Conservation (phyloP, 2,113 vertebrate species). For the Apteryx owenii region DNA sequence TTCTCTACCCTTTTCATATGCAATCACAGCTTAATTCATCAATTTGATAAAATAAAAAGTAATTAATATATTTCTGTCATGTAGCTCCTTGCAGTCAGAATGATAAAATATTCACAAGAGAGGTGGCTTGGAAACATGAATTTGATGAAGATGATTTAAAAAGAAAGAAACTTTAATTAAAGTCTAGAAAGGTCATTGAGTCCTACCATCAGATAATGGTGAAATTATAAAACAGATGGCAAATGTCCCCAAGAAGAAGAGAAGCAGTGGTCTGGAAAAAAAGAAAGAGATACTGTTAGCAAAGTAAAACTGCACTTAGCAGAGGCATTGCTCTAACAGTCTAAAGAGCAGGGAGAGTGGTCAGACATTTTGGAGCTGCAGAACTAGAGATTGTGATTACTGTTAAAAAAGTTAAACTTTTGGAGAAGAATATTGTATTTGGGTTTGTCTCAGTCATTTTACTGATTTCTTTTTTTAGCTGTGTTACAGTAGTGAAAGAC, state of each 20-base stretch:
- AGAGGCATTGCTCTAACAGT: neutral
- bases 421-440: neutral
- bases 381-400: neutral
- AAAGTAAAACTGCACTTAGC: slow-evolving; percentile 17
- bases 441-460: neutral
- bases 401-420: neutral
- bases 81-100: slow-evolving; percentile 55
- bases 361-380: neutral
- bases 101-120: slow-evolving; percentile 69
- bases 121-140: slow-evolving; percentile 65
- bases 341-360: neutral
- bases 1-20: slow-evolving; percentile 52
- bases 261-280: slow-evolving; percentile 53
- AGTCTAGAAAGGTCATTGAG: slow-evolving; percentile 75
- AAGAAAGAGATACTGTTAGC: slow-evolving; percentile 15
- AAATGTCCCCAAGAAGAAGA: slow-evolving; percentile 66
- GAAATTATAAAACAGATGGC: slow-evolving; percentile 72
- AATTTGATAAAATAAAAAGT: slow-evolving; percentile 61
- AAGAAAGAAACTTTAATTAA: slow-evolving; percentile 79
- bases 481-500: neutral
- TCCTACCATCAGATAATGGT: slow-evolving; percentile 68
- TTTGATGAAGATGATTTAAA: slow-evolving; percentile 72
- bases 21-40: slow-evolving; percentile 58
- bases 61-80: slow-evolving; percentile 70
- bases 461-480: neutral